Evolutionary conservation across 2,113 vertebrate genomes (phyloP).

Genomic region (Xenopus borealis): DNA sequence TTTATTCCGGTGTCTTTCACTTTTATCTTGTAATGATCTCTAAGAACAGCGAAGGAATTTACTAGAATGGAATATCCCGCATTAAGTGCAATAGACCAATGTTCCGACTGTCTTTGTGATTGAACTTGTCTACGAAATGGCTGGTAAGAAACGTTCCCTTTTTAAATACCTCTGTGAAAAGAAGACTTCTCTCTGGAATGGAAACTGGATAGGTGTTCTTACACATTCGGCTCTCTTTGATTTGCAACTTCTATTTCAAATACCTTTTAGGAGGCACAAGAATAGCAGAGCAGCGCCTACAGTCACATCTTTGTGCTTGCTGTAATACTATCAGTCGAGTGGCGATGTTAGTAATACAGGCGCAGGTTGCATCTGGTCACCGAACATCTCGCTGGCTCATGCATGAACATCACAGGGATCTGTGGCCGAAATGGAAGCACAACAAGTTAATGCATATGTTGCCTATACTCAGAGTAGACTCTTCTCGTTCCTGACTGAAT

Average conservation of each 20-base stretch:
- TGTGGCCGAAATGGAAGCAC: background rate
- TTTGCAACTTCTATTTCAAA: constrained; percentile 70
- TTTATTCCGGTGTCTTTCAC: background rate
- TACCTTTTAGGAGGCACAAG: constrained; percentile 57
- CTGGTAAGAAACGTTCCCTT: constrained; percentile 38
- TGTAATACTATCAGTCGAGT: constrained; percentile 64
- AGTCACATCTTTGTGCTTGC: constrained; percentile 65
- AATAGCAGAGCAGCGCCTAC: constrained; percentile 61
- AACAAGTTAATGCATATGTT: background rate
- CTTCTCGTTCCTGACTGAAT: too few species aligned
- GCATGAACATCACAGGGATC: constrained; percentile 3
- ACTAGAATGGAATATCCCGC: constrained; percentile 1
- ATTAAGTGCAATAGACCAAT: constrained; percentile 19
- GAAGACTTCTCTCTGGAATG: constrained; percentile 48
- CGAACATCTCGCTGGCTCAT: constrained; percentile 10
- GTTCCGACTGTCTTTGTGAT: constrained; percentile 27
- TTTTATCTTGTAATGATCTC: background rate
- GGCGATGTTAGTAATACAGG: constrained; percentile 36
- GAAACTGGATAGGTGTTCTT: constrained; percentile 66
- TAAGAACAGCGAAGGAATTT: constrained; percentile 3
- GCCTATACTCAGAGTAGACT: too few species aligned
- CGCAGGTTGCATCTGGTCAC: background rate
- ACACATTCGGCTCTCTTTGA: constrained; percentile 64
- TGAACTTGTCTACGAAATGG: background rate
- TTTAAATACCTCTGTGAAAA: constrained; percentile 48